phyloP scores from a whole-genome alignment of 2,113 vertebrate genomes.

The Bujurquina vittata region DNA sequence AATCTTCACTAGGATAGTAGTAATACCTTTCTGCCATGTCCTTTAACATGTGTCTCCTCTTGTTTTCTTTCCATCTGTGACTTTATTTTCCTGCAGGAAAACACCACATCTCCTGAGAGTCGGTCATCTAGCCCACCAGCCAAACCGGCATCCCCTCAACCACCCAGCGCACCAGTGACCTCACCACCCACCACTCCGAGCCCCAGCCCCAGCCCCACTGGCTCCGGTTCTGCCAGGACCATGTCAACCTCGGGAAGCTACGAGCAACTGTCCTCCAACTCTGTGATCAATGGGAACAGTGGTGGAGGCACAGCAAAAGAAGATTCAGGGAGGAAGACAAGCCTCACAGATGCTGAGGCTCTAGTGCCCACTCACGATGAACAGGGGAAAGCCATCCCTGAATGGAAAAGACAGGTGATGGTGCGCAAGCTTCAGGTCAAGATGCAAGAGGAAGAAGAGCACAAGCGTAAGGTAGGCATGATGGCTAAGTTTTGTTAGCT shows the following conservation, averaged over 20 bases:
- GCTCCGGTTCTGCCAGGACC: conserved; percentile 59
- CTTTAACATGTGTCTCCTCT: background rate
- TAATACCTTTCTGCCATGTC: background rate
- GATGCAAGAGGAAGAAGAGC: conserved; percentile 95
- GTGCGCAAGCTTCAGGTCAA: conserved; percentile 93
- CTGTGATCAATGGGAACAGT: conserved; percentile 85
- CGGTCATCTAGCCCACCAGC: conserved; percentile 54
- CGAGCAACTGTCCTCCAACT: conserved; percentile 72
- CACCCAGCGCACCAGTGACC: conserved; percentile 5
- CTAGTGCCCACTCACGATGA: conserved; percentile 92
- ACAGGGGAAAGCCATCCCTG: conserved; percentile 90
- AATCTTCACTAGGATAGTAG: too few species aligned
- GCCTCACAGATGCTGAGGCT: conserved; percentile 82
- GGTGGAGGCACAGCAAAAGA: background rate
- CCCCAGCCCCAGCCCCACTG: conserved; percentile 73
- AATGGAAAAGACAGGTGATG: conserved; percentile 97
- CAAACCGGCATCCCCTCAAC: conserved; percentile 62
- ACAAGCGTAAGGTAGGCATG: conserved; percentile 88
- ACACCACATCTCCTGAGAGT: conserved; percentile 66
- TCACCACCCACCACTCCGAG: conserved; percentile 70
- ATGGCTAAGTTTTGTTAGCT: conserved; percentile 17
- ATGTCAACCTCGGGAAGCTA: conserved; percentile 68
- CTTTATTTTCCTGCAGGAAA: conserved; percentile 60
- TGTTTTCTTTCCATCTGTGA: background rate
- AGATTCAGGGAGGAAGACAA: conserved; percentile 68